phyloP scores from a whole-genome alignment of 2,113 vertebrate genomes.

The Diadophis punctatus region DNA sequence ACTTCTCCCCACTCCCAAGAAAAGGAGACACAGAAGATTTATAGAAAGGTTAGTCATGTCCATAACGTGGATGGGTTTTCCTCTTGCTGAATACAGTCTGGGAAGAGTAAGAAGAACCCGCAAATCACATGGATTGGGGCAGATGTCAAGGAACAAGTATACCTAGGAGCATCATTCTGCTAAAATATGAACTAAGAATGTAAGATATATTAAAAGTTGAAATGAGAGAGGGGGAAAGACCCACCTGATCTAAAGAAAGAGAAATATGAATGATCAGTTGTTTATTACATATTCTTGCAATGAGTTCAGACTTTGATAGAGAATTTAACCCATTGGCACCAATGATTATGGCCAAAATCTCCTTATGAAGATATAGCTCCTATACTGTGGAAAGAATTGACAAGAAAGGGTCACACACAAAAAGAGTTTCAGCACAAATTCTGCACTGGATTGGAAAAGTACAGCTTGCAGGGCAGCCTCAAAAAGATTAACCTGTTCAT shows the following conservation, averaged over 20 bases:
- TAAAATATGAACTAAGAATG: neutral
- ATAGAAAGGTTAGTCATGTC: neutral
- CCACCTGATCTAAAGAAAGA: neutral
- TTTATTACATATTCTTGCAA: neutral
- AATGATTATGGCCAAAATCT: neutral
- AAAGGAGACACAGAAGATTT: neutral
- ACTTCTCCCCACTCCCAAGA: neutral
- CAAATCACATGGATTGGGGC: neutral
- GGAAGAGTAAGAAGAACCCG: neutral
- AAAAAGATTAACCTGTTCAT: neutral
- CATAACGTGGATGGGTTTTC: neutral
- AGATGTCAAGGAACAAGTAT: neutral
- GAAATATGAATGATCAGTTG: neutral
- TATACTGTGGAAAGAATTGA: neutral
- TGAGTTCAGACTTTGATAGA: neutral
- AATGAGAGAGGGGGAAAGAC: accelerated
- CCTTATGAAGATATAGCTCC: neutral
- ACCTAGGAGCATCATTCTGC: neutral
- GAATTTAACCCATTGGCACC: neutral
- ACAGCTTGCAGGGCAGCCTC: neutral
- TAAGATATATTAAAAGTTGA: neutral
- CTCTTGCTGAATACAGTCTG: neutral
- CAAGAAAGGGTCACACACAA: neutral
- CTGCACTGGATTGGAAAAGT: neutral
- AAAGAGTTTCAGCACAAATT: neutral